Percentiles rank a stretch among this genome's conserved stretches.
Conservation (phyloP, 2,113 vertebrate genomes). For the Myotis yumanensis region DNA sequence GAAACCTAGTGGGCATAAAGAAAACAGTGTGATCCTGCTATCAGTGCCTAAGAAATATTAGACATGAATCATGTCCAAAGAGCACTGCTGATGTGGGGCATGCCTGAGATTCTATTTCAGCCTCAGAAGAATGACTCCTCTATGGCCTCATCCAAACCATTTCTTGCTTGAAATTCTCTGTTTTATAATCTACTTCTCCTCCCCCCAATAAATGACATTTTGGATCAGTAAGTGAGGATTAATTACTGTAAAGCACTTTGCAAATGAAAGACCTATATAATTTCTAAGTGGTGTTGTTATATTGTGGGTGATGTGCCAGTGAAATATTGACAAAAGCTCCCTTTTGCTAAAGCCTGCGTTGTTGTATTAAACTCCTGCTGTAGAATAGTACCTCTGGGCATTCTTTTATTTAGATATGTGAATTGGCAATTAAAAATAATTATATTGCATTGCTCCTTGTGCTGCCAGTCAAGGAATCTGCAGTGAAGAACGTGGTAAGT, state of each 20-base stretch:
- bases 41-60: not conserved
- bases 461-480: constrained; percentile 24
- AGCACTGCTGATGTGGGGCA: not conserved
- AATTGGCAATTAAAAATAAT: constrained; percentile 70
- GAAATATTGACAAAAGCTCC: constrained; percentile 48
- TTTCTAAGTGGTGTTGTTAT: not conserved
- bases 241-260: constrained; percentile 49
- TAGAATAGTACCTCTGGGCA: not conserved
- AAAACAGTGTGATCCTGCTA: not conserved
- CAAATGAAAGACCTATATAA: constrained; percentile 30
- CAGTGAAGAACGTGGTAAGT: constrained; percentile 1
- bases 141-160: not conserved
- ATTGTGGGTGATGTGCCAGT: not conserved
- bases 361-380: constrained; percentile 25
- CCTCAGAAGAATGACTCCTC: not conserved
- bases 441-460: not conserved
- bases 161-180: constrained; percentile 36
- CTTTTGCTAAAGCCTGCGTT: not conserved
- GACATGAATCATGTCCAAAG: not conserved
- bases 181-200: constrained; percentile 45
- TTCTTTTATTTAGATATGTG: constrained; percentile 51
- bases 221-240: not conserved
- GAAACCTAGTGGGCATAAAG: not conserved
- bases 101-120: not conserved
- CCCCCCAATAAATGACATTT: not conserved